Evolutionary conservation across 2,797 vertebrate genomes (phyloP).

Genomic region (Lepus townsendii): DNA sequence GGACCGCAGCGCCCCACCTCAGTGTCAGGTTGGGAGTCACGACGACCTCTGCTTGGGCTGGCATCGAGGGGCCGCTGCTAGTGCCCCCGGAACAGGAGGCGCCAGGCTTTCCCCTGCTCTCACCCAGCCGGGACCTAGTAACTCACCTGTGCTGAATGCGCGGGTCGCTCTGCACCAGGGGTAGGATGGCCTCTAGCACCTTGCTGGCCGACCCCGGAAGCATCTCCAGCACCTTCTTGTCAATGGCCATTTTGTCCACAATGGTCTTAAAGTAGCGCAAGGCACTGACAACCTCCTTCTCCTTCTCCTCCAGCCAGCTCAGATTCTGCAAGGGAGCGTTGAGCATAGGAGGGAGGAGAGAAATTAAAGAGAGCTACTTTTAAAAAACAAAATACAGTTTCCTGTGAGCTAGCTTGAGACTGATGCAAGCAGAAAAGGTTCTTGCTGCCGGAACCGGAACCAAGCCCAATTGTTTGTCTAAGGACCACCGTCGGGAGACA

Average conservation of each 20-base stretch:
- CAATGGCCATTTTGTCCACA: slow-evolving; percentile 99
- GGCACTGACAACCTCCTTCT: slow-evolving; percentile 98
- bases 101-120: not conserved
- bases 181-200: slow-evolving; percentile 97
- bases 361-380: slow-evolving; percentile 48
- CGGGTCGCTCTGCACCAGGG: slow-evolving; percentile 95
- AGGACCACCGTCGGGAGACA: not conserved
- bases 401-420: not conserved
- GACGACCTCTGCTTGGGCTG: fast-evolving
- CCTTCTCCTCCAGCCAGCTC: slow-evolving; percentile 96
- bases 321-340: slow-evolving; percentile 91
- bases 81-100: not conserved
- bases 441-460: slow-evolving; percentile 19
- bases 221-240: slow-evolving; percentile 98
- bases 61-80: too few species aligned
- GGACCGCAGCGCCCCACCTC: too few species aligned
- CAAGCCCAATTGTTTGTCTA: not conserved
- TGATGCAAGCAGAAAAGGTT: not conserved
- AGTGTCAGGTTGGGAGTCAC: not conserved
- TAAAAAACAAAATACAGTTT: not conserved
- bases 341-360: slow-evolving; percentile 46
- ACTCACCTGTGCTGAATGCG: slow-evolving; percentile 96
- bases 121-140: not conserved
- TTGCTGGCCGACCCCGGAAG: slow-evolving; percentile 98
- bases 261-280: slow-evolving; percentile 99